phyloP scores from a whole-genome alignment of 1,140 invertebrate genomes.

The Hycleus cichorii region DNA sequence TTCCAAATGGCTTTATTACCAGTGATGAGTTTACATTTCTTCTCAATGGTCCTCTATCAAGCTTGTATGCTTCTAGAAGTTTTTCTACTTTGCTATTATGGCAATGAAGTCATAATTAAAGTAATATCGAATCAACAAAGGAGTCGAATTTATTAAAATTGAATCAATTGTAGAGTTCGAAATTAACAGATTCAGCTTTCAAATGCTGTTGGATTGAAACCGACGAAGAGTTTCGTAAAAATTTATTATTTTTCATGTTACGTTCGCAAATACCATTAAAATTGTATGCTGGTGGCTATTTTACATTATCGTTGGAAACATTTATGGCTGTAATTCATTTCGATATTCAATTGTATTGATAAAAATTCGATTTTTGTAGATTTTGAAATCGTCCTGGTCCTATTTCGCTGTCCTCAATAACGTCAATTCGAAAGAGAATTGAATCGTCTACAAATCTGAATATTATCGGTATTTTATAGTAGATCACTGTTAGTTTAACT shows the following conservation, averaged over 20 bases:
- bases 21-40: conserved; percentile 19
- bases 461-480: too few species aligned
- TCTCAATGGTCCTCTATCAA: conserved; percentile 31
- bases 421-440: neutral
- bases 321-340: conserved; percentile 19
- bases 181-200: conserved; percentile 19
- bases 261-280: conserved; percentile 22
- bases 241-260: conserved; percentile 27
- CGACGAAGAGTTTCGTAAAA: conserved; percentile 19
- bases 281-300: conserved; percentile 24
- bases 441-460: too few species aligned
- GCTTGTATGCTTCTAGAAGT: conserved; percentile 30
- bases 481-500: too few species aligned
- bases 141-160: neutral
- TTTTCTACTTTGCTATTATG: conserved; percentile 33
- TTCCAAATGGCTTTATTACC: conserved; percentile 22
- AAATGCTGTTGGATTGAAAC: conserved; percentile 24
- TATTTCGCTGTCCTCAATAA: conserved; percentile 23
- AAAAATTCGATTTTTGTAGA: conserved; percentile 18
- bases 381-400: conserved; percentile 30
- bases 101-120: conserved; percentile 33
- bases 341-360: neutral
- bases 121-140: conserved; percentile 15
- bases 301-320: conserved; percentile 26
- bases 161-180: conserved; percentile 23